Evolutionary conservation across 2,888 invertebrate species (phyloP).

Genomic region (Drepana falcataria): DNA sequence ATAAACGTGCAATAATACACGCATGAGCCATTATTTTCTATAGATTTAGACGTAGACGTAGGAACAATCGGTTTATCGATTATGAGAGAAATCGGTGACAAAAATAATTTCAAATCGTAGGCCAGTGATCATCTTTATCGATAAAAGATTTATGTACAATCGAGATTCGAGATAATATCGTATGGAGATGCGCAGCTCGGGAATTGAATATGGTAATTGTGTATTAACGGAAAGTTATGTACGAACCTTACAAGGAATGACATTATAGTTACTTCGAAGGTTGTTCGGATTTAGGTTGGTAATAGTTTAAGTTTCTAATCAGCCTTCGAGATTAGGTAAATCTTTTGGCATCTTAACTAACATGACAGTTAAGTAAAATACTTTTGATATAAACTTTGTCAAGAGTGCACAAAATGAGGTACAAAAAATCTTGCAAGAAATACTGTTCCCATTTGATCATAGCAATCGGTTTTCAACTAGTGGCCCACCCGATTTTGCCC

Average conservation of each 20-base stretch:
- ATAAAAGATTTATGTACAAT: slow-evolving; percentile 21
- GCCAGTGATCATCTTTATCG: slow-evolving; percentile 28
- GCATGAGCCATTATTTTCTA: slow-evolving; percentile 28
- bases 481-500: no score
- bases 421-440: no score
- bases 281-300: not conserved
- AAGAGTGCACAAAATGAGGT: no score
- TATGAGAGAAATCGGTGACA: slow-evolving; percentile 36
- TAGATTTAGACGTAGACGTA: slow-evolving; percentile 23
- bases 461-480: no score
- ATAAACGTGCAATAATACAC: slow-evolving; percentile 26
- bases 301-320: no score
- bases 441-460: no score
- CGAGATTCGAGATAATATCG: slow-evolving; percentile 20
- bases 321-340: no score
- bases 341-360: no score
- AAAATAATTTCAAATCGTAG: slow-evolving; percentile 26
- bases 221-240: not conserved
- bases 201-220: slow-evolving; percentile 39
- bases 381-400: no score
- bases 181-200: slow-evolving; percentile 28
- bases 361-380: no score
- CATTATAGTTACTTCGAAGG: not conserved
- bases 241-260: not conserved
- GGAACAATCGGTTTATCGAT: slow-evolving; percentile 31